Evolutionary conservation across 2,888 invertebrate species (phyloP).

Genomic region (Leistus spinibarbis): DNA sequence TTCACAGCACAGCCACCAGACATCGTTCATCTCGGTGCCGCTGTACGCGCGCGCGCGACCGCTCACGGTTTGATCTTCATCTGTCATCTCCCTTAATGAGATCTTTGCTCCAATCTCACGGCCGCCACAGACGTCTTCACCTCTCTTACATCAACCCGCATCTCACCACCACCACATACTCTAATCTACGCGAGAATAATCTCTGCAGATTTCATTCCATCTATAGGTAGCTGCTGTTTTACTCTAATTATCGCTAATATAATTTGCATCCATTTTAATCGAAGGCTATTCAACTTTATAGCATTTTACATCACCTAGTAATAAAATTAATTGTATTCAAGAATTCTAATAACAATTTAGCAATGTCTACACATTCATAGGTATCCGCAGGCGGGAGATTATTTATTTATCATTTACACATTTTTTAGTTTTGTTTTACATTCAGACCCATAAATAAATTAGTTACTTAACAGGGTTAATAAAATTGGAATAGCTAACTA

Average conservation of each 20-base stretch:
- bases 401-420: too few relatives aligned
- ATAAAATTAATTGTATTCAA: neutral
- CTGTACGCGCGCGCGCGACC: slow-evolving; percentile 17
- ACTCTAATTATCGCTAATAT: neutral
- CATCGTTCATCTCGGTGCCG: slow-evolving; percentile 55
- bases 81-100: slow-evolving; percentile 56
- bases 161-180: too few relatives aligned
- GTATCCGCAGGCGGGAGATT: too few relatives aligned
- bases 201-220: neutral
- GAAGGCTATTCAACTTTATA: neutral
- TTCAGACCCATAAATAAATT: too few relatives aligned
- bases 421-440: too few relatives aligned
- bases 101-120: slow-evolving; percentile 50
- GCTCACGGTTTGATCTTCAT: slow-evolving; percentile 51
- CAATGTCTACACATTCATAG: neutral
- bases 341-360: too few relatives aligned
- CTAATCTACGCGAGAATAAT: too few relatives aligned
- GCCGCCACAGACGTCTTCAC: neutral
- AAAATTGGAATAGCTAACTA: too few relatives aligned
- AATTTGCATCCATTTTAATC: neutral
- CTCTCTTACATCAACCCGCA: too few relatives aligned
- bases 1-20: slow-evolving; percentile 47
- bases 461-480: too few relatives aligned
- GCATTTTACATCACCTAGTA: neutral
- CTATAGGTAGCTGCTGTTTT: neutral